Conservation (phyloP, 2,888 invertebrate species). For the Tenthredo livida region DNA sequence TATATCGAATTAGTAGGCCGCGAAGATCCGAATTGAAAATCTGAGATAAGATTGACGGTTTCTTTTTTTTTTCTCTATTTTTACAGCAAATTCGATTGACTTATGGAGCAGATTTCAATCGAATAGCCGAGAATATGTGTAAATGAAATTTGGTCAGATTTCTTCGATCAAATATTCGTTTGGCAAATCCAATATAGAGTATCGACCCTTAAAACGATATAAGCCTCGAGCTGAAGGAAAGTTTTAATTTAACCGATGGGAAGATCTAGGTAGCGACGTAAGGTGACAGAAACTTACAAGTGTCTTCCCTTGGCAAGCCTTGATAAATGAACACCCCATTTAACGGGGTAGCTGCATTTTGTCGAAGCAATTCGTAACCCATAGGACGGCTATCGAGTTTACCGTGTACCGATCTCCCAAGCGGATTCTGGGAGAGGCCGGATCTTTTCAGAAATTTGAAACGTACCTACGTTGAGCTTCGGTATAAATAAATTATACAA, state of each 20-base stretch:
- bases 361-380: slow-evolving; percentile 28
- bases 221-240: neutral
- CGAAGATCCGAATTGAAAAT: neutral
- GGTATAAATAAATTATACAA: slow-evolving; percentile 6
- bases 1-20: too few relatives aligned
- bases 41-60: neutral
- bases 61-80: neutral
- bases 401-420: neutral
- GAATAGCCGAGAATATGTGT: neutral
- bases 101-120: neutral
- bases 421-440: neutral
- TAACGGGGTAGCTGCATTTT: slow-evolving; percentile 22
- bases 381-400: slow-evolving; percentile 14
- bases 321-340: slow-evolving; percentile 43
- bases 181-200: neutral
- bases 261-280: slow-evolving; percentile 14
- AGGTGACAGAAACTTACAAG: slow-evolving; percentile 24
- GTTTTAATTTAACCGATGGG: slow-evolving; percentile 21
- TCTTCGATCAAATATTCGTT: neutral
- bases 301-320: slow-evolving; percentile 28
- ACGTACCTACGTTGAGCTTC: neutral
- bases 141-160: neutral
- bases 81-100: neutral
- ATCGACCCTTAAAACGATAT: neutral
- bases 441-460: neutral